These are phyloP conservation scores for Oxygymnocypris stewartii DNA, from an alignment of 2,113 vertebrate species.

Conservation along the genomic window DNA sequence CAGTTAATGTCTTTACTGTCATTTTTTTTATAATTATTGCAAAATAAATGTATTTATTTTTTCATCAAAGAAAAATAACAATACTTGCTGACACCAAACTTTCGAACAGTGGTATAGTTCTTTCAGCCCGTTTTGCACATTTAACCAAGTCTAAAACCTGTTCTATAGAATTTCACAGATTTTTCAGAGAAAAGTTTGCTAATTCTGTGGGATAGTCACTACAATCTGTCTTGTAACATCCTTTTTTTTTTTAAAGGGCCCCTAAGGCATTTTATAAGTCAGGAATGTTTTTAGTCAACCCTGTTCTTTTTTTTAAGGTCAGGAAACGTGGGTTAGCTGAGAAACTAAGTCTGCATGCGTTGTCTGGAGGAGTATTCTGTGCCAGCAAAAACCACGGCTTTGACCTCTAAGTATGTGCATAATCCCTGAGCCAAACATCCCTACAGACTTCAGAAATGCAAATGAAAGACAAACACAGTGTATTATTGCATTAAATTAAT, in stretches of 20 bases:
- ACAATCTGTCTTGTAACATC: too few species aligned
- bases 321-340: constrained; percentile 20
- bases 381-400: background rate
- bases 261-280: constrained; percentile 2
- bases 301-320: constrained; percentile 1
- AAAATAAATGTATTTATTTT: too few species aligned
- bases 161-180: background rate
- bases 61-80: too few species aligned
- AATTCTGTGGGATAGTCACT: background rate
- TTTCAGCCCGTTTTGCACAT: too few species aligned
- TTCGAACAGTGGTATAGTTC: too few species aligned
- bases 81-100: too few species aligned
- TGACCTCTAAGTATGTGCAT: constrained; percentile 8
- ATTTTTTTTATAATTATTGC: too few species aligned
- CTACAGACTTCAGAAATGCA: background rate
- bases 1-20: too few species aligned
- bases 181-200: background rate
- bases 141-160: background rate
- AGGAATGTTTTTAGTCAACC: constrained; percentile 30
- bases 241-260: background rate
- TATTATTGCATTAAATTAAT: background rate
- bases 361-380: background rate
- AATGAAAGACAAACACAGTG: background rate
- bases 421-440: background rate
- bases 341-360: constrained; percentile 23